phyloP scores from a whole-genome alignment of 2,888 invertebrate species.

The Deilephila porcellus region DNA sequence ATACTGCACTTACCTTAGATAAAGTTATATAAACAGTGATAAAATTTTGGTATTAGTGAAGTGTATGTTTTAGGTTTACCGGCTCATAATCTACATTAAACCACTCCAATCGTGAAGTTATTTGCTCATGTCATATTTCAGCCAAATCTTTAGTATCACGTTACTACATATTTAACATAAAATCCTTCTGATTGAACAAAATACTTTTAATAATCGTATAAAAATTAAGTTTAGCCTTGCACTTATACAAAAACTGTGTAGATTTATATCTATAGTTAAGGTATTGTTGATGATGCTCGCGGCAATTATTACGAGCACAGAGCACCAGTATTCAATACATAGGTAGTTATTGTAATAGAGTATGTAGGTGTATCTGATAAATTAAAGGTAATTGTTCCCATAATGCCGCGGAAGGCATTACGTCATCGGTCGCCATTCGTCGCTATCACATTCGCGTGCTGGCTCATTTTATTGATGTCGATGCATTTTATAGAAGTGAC shows the following conservation, averaged over 20 bases:
- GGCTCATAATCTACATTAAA: not conserved
- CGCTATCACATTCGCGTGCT: not conserved
- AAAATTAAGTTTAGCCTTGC: no score
- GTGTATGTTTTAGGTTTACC: not conserved
- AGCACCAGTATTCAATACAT: not conserved
- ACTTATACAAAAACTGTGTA: not conserved
- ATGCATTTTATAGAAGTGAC: no score
- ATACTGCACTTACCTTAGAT: no score
- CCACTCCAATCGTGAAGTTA: not conserved
- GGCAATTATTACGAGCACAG: not conserved
- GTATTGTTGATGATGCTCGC: not conserved
- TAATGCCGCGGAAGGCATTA: not conserved
- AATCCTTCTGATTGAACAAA: not conserved
- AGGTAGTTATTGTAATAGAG: no score
- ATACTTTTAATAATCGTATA: not conserved
- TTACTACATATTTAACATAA: not conserved
- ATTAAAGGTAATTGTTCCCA: not conserved
- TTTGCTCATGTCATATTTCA: not conserved
- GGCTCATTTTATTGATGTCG: not conserved
- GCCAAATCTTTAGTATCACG: not conserved
- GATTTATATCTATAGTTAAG: not conserved
- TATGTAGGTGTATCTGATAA: not conserved
- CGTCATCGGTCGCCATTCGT: not conserved
- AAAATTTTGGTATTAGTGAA: not conserved
- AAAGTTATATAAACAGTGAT: not conserved